A percentile compares a stretch with the other conserved stretches of the same genome.
Conservation (phyloP, 1,140 invertebrate genomes). For the Zaprionus gabonicus region DNA sequence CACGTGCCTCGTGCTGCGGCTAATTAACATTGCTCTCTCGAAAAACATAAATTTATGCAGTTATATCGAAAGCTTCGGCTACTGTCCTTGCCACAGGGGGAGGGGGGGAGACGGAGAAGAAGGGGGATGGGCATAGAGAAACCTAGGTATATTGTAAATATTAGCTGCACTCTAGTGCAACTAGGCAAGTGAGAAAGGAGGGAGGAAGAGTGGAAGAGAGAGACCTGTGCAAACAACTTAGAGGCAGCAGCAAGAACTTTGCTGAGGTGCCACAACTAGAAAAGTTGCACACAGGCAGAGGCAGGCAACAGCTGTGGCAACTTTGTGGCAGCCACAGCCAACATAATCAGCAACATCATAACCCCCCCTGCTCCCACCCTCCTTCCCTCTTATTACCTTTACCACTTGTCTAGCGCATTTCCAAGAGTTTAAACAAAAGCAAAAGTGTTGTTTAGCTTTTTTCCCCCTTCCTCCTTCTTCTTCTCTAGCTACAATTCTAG, state of each 20-base stretch:
- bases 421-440: slow-evolving; percentile 59
- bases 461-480: slow-evolving; percentile 46
- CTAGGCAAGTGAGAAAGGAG: slow-evolving; percentile 32
- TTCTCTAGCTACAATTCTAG: slow-evolving; percentile 59
- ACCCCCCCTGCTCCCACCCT: not conserved
- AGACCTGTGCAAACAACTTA: slow-evolving; percentile 42
- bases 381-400: not conserved
- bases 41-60: slow-evolving; percentile 66
- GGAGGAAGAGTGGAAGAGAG: slow-evolving; percentile 5
- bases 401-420: slow-evolving; percentile 42
- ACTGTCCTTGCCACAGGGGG: slow-evolving; percentile 53
- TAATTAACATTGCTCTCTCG: slow-evolving; percentile 72
- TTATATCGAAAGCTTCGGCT: slow-evolving; percentile 45
- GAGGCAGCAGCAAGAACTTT: slow-evolving; percentile 18
- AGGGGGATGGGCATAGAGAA: not conserved
- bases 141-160: slow-evolving; percentile 3
- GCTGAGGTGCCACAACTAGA: slow-evolving; percentile 53
- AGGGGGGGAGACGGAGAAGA: no score
- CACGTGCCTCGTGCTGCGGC: slow-evolving; percentile 52
- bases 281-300: slow-evolving; percentile 34
- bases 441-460: slow-evolving; percentile 61
- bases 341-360: slow-evolving; percentile 30
- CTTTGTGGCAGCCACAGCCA: slow-evolving; percentile 13
- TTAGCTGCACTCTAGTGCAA: slow-evolving; percentile 18
- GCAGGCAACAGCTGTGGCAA: slow-evolving; percentile 27